Base-by-base conservation (phyloP, 2,113 vertebrate species). In the Erythrocercus mccallii region DNA sequence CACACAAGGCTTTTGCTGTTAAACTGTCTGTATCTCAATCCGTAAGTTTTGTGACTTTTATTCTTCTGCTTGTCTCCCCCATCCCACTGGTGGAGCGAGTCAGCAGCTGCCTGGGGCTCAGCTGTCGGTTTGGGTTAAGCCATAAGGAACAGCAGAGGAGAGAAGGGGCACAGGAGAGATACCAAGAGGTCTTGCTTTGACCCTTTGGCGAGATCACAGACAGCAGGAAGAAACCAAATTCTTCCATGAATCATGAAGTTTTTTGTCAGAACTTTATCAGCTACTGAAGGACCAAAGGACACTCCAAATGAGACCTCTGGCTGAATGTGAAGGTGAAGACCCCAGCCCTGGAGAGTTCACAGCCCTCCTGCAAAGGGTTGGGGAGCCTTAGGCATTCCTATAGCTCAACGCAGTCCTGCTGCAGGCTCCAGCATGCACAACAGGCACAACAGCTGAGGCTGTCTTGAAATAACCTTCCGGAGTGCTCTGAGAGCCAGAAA, bases 401-500 rank as follows among this genome's bases (percentile, higher is more conserved):
- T 0, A 38, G 42, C 18, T 77, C 7, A 1, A 5, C 33, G 54
- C 33, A 80, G 24, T 8, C 30, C 62, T 50, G 40, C 71, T 80
- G 86, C 72, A 92, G 69, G 76, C 47, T 70, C 71, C 76, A 62
- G 42, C 28, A 31, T 11, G 48, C 35, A 74, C 47, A 47, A 47
- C 40, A 56, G 60, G 56, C 68, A 66, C 44, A 68, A 25, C 47
- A 88, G 93, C 80, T 42, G 86, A 96, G 48, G 17, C 69, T 42
- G 56, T 11, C 86, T 92, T 74, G 76, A 60, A 95, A 88, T 81
- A 95, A 79, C 84, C 92, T 96, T 96, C 82, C 17, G 12, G 81
- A 88, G 76, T 4, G 40, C 64, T 96, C n/a, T 40, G 58, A 48
- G 72, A 56, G 82, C 92, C 80, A 91, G 77, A 65, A 86, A 78